Evolutionary conservation across 2,888 invertebrate genomes (phyloP).

Genomic region (Heliconius cydno): DNA sequence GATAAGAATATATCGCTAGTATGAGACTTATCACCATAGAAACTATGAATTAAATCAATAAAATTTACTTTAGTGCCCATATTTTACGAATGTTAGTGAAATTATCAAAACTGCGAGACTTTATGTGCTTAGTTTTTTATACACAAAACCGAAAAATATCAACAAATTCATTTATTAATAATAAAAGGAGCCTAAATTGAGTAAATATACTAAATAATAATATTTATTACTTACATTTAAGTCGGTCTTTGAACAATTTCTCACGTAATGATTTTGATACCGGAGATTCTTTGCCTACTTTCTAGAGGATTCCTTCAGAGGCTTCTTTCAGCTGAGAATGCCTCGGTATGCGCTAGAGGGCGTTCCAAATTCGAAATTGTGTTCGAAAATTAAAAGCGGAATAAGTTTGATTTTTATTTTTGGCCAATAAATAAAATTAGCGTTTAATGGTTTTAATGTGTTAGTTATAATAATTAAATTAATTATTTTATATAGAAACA

Average conservation of each 20-base stretch:
- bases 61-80: conserved; percentile 60
- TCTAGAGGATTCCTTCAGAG: conserved; percentile 83
- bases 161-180: conserved; percentile 49
- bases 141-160: conserved; percentile 30
- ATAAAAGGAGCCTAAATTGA: conserved; percentile 22
- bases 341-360: conserved; percentile 71
- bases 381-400: conserved; percentile 62
- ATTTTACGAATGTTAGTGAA: conserved; percentile 61
- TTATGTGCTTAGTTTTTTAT: conserved; percentile 55
- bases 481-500: neutral
- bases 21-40: conserved; percentile 67
- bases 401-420: conserved; percentile 44
- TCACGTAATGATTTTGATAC: conserved; percentile 83
- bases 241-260: conserved; percentile 77
- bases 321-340: conserved; percentile 79
- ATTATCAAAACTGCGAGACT: conserved; percentile 54
- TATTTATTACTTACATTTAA: conserved; percentile 75
- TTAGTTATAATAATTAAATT: neutral
- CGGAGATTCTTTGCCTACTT: conserved; percentile 82
- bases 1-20: conserved; percentile 36
- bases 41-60: conserved; percentile 76
- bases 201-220: conserved; percentile 50
- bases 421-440: neutral
- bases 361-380: conserved; percentile 75
- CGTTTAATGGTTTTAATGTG: neutral